phyloP scores from a whole-genome alignment of 2,797 vertebrate species.

The Schizopygopsis pylzovi region DNA sequence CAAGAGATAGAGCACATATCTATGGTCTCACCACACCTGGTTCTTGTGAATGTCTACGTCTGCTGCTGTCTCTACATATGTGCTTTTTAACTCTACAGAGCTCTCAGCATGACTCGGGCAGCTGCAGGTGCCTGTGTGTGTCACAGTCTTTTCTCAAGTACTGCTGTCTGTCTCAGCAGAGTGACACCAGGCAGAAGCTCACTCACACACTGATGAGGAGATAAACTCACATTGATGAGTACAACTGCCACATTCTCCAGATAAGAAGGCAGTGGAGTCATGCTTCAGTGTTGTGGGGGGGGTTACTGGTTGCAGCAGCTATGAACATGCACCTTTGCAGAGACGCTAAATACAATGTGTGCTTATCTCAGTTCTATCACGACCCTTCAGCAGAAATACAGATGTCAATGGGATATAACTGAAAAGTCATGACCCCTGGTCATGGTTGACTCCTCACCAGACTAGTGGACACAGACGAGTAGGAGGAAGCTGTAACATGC shows the following conservation, averaged over 20 bases:
- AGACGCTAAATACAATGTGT: background rate
- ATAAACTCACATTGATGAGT: slow-evolving; percentile 47
- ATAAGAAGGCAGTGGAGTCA: slow-evolving; percentile 32
- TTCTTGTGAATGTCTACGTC: slow-evolving; percentile 1
- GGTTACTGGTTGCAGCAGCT: slow-evolving; percentile 1
- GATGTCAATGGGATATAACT: background rate
- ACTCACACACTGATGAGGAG: slow-evolving; percentile 55
- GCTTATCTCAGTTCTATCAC: slow-evolving; percentile 28
- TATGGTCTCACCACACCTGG: slow-evolving; percentile 12
- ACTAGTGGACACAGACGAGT: slow-evolving; percentile 13
- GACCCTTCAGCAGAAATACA: slow-evolving; percentile 15
- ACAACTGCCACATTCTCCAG: slow-evolving; percentile 33
- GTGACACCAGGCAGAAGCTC: slow-evolving; percentile 44
- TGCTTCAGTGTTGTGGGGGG: background rate
- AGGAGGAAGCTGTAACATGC: slow-evolving; percentile 6
- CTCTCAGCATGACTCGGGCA: slow-evolving; percentile 1
- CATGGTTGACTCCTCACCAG: background rate
- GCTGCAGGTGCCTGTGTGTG: slow-evolving; percentile 24
- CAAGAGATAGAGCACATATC: slow-evolving; percentile 16
- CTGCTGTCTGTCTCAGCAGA: slow-evolving; percentile 9
- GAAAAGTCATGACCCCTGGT: slow-evolving; percentile 26
- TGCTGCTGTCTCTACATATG: slow-evolving; percentile 23
- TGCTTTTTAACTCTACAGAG: slow-evolving; percentile 12
- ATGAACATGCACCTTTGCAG: slow-evolving; percentile 22
- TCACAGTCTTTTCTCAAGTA: slow-evolving; percentile 44